phyloP scores from a whole-genome alignment of 1,140 invertebrate genomes.

The Zaprionus capensis region DNA sequence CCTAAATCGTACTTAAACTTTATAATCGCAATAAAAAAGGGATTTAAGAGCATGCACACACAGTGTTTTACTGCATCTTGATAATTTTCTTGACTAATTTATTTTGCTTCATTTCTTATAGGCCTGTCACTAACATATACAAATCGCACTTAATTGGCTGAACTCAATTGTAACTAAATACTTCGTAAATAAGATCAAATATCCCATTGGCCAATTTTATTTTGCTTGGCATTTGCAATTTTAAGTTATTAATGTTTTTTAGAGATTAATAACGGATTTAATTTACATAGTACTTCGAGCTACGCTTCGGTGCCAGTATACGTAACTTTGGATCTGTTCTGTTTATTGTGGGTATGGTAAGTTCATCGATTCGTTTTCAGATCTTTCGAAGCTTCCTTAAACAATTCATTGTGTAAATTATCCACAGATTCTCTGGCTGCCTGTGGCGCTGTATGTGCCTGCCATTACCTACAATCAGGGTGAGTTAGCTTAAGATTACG shows the following conservation, averaged over 20 bases:
- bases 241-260: background rate
- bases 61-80: constrained; percentile 35
- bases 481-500: constrained; percentile 66
- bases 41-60: constrained; percentile 24
- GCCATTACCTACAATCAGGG: constrained; percentile 92
- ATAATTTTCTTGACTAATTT: background rate
- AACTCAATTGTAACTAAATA: constrained; percentile 2
- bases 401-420: constrained; percentile 1
- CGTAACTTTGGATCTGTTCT: constrained; percentile 90
- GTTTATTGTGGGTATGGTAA: constrained; percentile 89
- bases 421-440: constrained; percentile 86
- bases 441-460: constrained; percentile 92
- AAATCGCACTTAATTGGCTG: background rate
- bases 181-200: constrained; percentile 3
- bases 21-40: constrained; percentile 32
- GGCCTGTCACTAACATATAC: constrained; percentile 10
- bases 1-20: constrained; percentile 40
- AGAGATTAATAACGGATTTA: constrained; percentile 11
- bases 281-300: constrained; percentile 90
- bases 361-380: constrained; percentile 56
- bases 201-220: background rate
- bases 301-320: constrained; percentile 89
- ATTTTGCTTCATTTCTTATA: background rate
- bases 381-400: background rate
- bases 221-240: background rate